Evolutionary conservation across 1,140 invertebrate species (phyloP).

Genomic region (Matsumurasca onukii): DNA sequence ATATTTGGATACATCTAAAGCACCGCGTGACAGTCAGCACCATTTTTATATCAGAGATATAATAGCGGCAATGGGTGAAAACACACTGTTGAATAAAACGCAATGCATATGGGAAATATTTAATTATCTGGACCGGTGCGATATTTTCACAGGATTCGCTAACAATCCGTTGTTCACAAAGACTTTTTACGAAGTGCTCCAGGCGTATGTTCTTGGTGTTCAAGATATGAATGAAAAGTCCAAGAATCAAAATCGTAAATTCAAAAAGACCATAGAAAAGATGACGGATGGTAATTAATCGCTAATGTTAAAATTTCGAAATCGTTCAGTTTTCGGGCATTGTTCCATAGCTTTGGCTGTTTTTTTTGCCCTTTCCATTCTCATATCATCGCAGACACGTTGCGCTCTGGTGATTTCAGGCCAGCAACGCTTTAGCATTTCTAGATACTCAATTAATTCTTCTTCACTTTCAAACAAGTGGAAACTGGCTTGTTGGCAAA

Average conservation of each 20-base stretch:
- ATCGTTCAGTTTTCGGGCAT: too few species aligned
- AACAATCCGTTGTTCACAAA: neutral
- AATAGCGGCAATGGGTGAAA: neutral
- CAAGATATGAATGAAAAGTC: neutral
- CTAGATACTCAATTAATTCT: too few species aligned
- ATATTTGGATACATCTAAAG: neutral
- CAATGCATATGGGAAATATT: neutral
- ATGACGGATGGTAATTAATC: too few species aligned
- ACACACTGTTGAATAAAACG: neutral
- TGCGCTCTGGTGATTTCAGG: too few species aligned
- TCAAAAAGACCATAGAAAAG: neutral
- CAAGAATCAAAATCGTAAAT: neutral
- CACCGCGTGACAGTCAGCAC: neutral
- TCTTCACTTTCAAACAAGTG: too few species aligned
- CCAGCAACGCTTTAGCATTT: too few species aligned
- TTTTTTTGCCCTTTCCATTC: too few species aligned
- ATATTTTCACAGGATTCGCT: constrained; percentile 3
- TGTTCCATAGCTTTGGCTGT: too few species aligned
- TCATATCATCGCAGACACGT: too few species aligned
- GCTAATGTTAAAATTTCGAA: too few species aligned
- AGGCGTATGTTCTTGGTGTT: neutral
- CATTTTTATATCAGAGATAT: neutral
- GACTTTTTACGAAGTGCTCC: constrained; percentile 2
- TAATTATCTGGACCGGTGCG: constrained; percentile 3
- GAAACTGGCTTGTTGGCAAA: too few species aligned